These are phyloP conservation scores for Terebella lapidaria DNA, from an alignment of 2,888 invertebrate genomes.

Conservation along the genomic window DNA sequence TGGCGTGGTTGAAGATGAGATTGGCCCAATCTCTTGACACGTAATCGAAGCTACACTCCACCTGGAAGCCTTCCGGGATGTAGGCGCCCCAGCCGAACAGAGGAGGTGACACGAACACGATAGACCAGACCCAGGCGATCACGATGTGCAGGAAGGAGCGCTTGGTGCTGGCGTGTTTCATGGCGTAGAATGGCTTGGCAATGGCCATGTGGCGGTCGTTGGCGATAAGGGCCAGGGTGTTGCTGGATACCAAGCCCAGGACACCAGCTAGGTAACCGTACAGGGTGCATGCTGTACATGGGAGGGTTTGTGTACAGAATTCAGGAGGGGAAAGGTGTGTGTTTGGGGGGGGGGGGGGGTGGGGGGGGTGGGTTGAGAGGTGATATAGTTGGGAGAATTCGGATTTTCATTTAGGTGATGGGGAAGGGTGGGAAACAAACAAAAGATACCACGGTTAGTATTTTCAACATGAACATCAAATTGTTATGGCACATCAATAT, in stretches of 20 bases:
- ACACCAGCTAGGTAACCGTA: conserved; percentile 83
- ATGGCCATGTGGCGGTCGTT: conserved; percentile 91
- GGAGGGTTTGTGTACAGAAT: too few species aligned
- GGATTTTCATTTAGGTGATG: too few species aligned
- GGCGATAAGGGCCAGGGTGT: conserved; percentile 87
- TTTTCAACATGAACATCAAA: too few species aligned
- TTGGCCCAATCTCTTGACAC: conserved; percentile 58
- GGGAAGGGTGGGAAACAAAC: too few species aligned
- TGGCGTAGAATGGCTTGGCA: conserved; percentile 83
- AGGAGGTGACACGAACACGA: conserved; percentile 20
- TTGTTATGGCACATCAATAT: too few species aligned
- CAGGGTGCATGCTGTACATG: conserved; percentile 68
- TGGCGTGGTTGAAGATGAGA: conserved; percentile 14
- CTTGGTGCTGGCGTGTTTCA: conserved; percentile 72
- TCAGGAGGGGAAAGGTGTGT: too few species aligned
- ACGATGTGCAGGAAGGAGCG: conserved; percentile 70
- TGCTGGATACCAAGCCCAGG: conserved; percentile 84
- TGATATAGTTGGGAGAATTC: too few species aligned
- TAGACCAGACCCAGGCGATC: conserved; percentile 72
- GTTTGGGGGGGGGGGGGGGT: too few species aligned
- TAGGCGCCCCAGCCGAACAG: conserved; percentile 66
- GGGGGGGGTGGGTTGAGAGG: too few species aligned
- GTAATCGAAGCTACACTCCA: conserved; percentile 86
- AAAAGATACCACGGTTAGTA: too few species aligned
- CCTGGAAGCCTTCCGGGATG: conserved; percentile 90